phyloP scores from a whole-genome alignment of 2,113 vertebrate genomes.

The Paramisgurnus dabryanus region DNA sequence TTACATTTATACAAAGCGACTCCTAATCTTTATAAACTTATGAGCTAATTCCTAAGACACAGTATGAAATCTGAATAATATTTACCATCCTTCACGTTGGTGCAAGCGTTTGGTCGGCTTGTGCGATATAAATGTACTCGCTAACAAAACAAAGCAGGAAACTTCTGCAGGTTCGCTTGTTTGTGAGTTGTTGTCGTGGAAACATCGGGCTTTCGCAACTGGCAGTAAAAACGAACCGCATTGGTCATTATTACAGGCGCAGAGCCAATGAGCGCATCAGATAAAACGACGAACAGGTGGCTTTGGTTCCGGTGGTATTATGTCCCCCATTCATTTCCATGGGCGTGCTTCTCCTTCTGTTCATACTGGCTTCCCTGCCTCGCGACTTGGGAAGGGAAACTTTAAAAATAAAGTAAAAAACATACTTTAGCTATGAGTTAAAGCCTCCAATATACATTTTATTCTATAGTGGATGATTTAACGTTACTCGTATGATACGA shows the following conservation, averaged over 20 bases:
- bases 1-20: too few relatives aligned
- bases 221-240: conserved; percentile 25
- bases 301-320: not conserved
- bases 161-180: conserved; percentile 14
- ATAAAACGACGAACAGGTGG: too few relatives aligned
- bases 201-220: conserved; percentile 27
- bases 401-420: too few relatives aligned
- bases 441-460: too few relatives aligned
- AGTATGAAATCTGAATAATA: not conserved
- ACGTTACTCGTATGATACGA: too few relatives aligned
- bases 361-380: too few relatives aligned
- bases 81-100: conserved; percentile 45
- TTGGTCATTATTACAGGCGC: conserved; percentile 45
- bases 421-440: too few relatives aligned
- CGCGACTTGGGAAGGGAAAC: too few relatives aligned
- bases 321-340: not conserved
- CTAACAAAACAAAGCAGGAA: not conserved
- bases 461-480: too few relatives aligned
- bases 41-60: not conserved
- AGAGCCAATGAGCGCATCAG: not conserved
- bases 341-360: too few relatives aligned
- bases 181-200: conserved; percentile 50
- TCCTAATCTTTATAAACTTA: not conserved
- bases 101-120: not conserved
- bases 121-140: not conserved